Conservation (phyloP, 1,140 invertebrate genomes). For the Trialeurodes vaporariorum region DNA sequence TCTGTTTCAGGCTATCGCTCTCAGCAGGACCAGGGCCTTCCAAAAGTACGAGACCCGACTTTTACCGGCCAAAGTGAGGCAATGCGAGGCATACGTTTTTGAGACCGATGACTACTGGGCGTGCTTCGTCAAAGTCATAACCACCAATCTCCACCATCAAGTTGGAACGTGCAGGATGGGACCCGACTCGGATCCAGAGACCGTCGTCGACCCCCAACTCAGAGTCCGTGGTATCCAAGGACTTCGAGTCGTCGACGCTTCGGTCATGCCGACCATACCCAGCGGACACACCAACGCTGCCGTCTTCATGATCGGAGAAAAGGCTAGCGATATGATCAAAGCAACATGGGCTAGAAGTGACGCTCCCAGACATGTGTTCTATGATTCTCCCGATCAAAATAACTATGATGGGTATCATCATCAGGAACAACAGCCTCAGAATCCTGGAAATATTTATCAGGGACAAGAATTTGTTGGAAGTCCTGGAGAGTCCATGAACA, state of each 20-base stretch:
- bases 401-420: too few species aligned
- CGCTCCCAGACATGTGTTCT: too few species aligned
- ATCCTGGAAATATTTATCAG: too few species aligned
- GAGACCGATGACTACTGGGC: conserved; percentile 35
- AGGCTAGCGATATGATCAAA: conserved; percentile 40
- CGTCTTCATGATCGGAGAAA: conserved; percentile 44
- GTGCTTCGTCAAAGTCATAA: conserved; percentile 27
- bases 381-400: too few species aligned
- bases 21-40: conserved; percentile 48
- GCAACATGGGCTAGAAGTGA: too few species aligned
- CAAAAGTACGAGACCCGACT: conserved; percentile 32
- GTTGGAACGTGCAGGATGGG: conserved; percentile 40
- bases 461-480: too few species aligned
- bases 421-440: too few species aligned
- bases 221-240: conserved; percentile 20
- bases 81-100: conserved; percentile 22
- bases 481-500: too few species aligned
- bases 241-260: conserved; percentile 27
- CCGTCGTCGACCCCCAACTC: conserved; percentile 30
- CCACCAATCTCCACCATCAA: conserved; percentile 28
- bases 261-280: conserved; percentile 39
- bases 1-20: conserved; percentile 36
- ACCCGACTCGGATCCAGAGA: conserved; percentile 22
- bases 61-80: conserved; percentile 20
- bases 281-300: conserved; percentile 41